Percentiles rank a stretch among this genome's conserved stretches.
Evolutionary conservation across 2,888 invertebrate species (phyloP).

Genomic region (Panopea generosa): DNA sequence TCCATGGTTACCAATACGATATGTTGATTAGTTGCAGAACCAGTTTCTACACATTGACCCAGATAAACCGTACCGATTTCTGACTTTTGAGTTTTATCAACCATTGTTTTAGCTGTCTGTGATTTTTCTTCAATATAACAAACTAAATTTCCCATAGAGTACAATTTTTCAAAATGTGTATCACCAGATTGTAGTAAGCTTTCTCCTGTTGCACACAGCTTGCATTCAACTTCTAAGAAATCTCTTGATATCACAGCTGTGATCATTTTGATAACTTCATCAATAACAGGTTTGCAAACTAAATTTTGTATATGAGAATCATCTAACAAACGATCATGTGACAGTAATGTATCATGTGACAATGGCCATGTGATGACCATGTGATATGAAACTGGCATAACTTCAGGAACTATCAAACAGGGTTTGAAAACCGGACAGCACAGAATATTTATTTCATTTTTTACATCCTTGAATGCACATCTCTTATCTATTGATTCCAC

Average conservation of each 20-base stretch:
- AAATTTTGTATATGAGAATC: too few relatives aligned
- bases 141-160: slow-evolving; percentile 1
- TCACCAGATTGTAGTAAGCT: background rate
- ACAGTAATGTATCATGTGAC: slow-evolving; percentile 3
- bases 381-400: slow-evolving; percentile 23
- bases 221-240: background rate
- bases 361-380: slow-evolving; percentile 9
- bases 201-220: background rate
- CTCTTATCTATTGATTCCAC: background rate
- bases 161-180: background rate
- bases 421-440: slow-evolving; percentile 37
- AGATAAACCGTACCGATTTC: too few relatives aligned
- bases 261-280: too few relatives aligned
- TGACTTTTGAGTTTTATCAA: too few relatives aligned
- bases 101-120: too few relatives aligned
- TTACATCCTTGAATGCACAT: background rate
- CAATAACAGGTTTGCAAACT: too few relatives aligned
- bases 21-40: too few relatives aligned
- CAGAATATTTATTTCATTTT: background rate
- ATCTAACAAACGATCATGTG: too few relatives aligned
- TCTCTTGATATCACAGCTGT: background rate
- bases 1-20: background rate
- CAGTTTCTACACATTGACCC: too few relatives aligned
- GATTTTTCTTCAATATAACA: background rate
- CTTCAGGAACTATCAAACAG: slow-evolving; percentile 18